Conservation (phyloP, 2,888 invertebrate species). For the Orthonychiurus folsomi region DNA sequence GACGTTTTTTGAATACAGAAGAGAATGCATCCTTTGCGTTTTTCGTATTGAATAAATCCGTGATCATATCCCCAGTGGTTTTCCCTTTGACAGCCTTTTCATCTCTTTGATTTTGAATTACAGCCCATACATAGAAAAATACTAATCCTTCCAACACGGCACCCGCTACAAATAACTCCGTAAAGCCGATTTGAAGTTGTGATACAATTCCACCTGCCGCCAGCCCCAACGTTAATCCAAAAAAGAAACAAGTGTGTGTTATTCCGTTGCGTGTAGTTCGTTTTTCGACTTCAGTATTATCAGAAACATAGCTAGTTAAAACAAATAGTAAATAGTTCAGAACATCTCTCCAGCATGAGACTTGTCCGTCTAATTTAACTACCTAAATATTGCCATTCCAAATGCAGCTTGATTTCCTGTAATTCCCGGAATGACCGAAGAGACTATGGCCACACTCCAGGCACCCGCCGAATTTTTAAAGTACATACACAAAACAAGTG, state of each 20-base stretch:
- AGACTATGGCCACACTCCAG: constrained; percentile 28
- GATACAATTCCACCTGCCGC: constrained; percentile 71
- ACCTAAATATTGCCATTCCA: constrained; percentile 52
- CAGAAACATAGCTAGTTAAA: constrained; percentile 76
- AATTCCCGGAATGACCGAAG: constrained; percentile 22
- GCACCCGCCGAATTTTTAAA: constrained; percentile 22
- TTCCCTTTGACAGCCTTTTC: constrained; percentile 24
- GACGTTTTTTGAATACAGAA: constrained; percentile 55
- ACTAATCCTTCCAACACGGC: constrained; percentile 40
- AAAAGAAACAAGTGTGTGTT: constrained; percentile 69
- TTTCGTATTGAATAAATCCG: constrained; percentile 30
- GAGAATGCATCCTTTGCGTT: constrained; percentile 50
- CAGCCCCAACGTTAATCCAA: constrained; percentile 73
- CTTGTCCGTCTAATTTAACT: no score
- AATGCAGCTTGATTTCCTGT: constrained; percentile 34
- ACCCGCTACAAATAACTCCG: constrained; percentile 42
- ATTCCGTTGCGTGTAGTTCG: constrained; percentile 72
- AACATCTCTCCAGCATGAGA: no score
- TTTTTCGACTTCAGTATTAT: constrained; percentile 58
- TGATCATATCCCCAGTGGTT: constrained; percentile 20
- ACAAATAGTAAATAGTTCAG: constrained; percentile 65
- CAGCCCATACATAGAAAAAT: constrained; percentile 42
- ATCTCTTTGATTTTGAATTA: constrained; percentile 31
- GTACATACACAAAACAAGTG: constrained; percentile 21
- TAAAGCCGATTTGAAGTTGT: constrained; percentile 41